Conservation (phyloP, 2,888 invertebrate genomes). For the Scelioninae gen. 1 region DNA sequence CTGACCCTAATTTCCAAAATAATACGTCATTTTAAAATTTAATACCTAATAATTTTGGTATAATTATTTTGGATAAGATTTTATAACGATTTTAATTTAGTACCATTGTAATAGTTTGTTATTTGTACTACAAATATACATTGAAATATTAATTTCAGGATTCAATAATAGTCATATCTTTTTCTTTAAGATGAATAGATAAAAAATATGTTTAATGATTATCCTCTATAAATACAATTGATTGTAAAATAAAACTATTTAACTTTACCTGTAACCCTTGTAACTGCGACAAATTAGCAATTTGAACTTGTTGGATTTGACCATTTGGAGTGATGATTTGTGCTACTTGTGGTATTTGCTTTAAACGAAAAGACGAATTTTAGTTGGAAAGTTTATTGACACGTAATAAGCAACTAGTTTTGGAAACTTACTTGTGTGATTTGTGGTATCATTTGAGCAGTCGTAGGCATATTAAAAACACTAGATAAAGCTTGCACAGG, state of each 20-base stretch:
- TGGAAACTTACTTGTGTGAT: constrained; percentile 87
- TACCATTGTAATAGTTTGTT: too few species aligned
- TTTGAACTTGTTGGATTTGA: constrained; percentile 95
- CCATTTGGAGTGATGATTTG: constrained; percentile 95
- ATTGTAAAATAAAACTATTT: background rate
- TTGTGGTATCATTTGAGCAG: constrained; percentile 92
- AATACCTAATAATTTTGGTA: too few species aligned
- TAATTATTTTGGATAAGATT: background rate
- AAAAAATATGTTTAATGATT: too few species aligned
- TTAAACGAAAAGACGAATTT: constrained; percentile 75
- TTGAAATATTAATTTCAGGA: too few species aligned
- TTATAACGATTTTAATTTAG: background rate
- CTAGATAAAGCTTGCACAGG: constrained; percentile 92
- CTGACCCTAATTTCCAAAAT: constrained; percentile 75
- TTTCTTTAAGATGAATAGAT: too few species aligned
- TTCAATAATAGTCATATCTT: too few species aligned
- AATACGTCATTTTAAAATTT: background rate
- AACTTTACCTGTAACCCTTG: constrained; percentile 83
- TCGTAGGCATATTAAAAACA: constrained; percentile 87
- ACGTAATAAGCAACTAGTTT: background rate
- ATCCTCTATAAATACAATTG: too few species aligned
- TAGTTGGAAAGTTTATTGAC: background rate
- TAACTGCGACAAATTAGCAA: constrained; percentile 87
- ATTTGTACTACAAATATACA: too few species aligned
- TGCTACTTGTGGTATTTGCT: constrained; percentile 89